phyloP scores from a whole-genome alignment of 2,113 vertebrate species.

The Jaculus jaculus region DNA sequence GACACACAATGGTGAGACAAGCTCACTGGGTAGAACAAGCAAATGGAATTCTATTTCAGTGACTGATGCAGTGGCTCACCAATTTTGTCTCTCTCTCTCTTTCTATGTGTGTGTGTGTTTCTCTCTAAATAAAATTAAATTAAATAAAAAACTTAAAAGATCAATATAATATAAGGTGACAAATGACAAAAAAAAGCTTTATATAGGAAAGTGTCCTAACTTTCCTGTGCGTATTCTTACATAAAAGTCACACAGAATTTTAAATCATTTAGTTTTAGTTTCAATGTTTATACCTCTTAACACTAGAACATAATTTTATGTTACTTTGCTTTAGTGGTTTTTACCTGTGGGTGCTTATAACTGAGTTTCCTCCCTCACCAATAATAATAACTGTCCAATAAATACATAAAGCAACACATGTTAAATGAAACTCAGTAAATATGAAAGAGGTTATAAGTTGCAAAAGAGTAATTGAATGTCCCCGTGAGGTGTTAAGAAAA shows the following conservation, averaged over 20 bases:
- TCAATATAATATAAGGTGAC: neutral
- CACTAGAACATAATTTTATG: neutral
- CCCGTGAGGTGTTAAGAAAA: neutral
- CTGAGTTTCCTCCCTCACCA: neutral
- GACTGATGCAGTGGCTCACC: no score
- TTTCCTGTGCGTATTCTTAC: neutral
- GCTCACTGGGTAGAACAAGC: no score
- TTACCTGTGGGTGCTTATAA: neutral
- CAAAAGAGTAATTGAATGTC: neutral
- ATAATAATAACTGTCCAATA: neutral
- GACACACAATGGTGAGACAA: no score
- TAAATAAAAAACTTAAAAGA: no score
- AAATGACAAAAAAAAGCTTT: neutral
- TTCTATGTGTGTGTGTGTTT: no score
- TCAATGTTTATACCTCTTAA: neutral
- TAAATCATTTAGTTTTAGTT: neutral
- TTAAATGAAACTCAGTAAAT: conserved; percentile 28
- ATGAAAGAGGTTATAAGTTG: neutral
- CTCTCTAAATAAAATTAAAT: no score
- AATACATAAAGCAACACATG: neutral
- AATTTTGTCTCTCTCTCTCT: no score
- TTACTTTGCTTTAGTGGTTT: neutral
- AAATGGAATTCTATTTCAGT: no score
- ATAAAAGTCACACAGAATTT: neutral
- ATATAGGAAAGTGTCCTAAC: neutral